Base-by-base conservation (phyloP, 2,888 invertebrate genomes). In the Hydraecia micacea region DNA sequence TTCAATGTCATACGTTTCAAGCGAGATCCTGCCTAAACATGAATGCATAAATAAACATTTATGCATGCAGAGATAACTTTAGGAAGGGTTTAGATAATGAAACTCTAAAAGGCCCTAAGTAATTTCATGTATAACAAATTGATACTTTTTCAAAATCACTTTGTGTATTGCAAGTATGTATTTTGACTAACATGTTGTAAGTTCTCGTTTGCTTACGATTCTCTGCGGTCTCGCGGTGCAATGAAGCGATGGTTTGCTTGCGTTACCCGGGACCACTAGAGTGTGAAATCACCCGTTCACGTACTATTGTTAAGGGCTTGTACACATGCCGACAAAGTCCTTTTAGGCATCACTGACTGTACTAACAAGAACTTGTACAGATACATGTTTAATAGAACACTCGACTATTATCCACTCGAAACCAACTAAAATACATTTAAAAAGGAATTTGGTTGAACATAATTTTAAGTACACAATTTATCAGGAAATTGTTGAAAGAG, bases 211-310 rank as follows among this genome's bases (percentile, higher is more conserved):
- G 77, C 81, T 75, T 84, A 86, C 92, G 91, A 96, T 96, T 95
- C 89, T 92, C 90, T 94, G 95, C 93, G 95, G 95, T 95, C 93
- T 92, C 89, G 88, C 82, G 87, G 90, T 91, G 93, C 95, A 95
- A 58, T 88, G 90, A 89, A 90, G 94, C 95, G 93, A 83, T 83
- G 85, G 86, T 88, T 89, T 89, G 91, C 90, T 89, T 91, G 90
- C 92, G 90, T 91, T 92, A 87, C 93, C 91, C 76, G 77, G 86
- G 91, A 63, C 92, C 94, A 94, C 93, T 95, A 93, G 93, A 92
- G 91, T 94, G 94, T 95, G 93, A 95, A 96, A 96, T 96, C 94
- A 95, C 92, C 93, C 94, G 92, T 92, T 92, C 90, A 88, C 86
- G 77, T 76, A 77, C 84, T 80, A 89, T 92, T 91, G 90, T 90